Percentiles rank a stretch among this genome's conserved stretches.
These are phyloP conservation scores for Drosophila imparisetae DNA, from an alignment of 2,888 invertebrate species.

Conservation along the genomic window DNA sequence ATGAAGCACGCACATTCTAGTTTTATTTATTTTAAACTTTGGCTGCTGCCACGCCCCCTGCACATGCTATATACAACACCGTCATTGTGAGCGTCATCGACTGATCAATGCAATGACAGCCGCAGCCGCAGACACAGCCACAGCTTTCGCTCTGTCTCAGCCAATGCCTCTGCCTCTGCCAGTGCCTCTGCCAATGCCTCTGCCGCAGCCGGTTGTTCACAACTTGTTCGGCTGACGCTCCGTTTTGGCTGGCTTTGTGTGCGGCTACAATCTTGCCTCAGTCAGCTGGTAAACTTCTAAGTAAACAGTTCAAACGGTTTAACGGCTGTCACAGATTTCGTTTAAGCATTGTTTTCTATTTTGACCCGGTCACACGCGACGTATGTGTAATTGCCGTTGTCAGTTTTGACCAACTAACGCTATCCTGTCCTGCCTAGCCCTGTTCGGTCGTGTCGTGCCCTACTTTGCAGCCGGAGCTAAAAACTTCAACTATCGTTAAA, in stretches of 20 bases:
- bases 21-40: slow-evolving; percentile 28
- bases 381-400: slow-evolving; percentile 70
- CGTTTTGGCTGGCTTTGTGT: slow-evolving; percentile 33
- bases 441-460: slow-evolving; percentile 30
- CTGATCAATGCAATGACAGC: slow-evolving; percentile 59
- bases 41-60: slow-evolving; percentile 34
- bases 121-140: not conserved
- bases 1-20: slow-evolving; percentile 46
- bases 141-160: slow-evolving; percentile 2
- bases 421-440: slow-evolving; percentile 17
- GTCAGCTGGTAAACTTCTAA: slow-evolving; percentile 77
- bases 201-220: slow-evolving; percentile 50
- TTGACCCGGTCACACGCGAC: slow-evolving; percentile 53
- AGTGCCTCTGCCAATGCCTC: slow-evolving; percentile 7
- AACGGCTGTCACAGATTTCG: slow-evolving; percentile 28
- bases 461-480: slow-evolving; percentile 36
- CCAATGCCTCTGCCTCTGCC: slow-evolving; percentile 12
- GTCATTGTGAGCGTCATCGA: slow-evolving; percentile 40
- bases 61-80: slow-evolving; percentile 17
- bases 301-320: slow-evolving; percentile 67
- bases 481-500: slow-evolving; percentile 55
- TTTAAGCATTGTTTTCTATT: slow-evolving; percentile 15
- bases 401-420: slow-evolving; percentile 51
- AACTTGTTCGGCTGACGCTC: slow-evolving; percentile 54
- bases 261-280: slow-evolving; percentile 69